A percentile compares a stretch with the other conserved stretches of the same genome.
Conservation (phyloP, 2,888 invertebrate species). For the Drosophila picticornis region DNA sequence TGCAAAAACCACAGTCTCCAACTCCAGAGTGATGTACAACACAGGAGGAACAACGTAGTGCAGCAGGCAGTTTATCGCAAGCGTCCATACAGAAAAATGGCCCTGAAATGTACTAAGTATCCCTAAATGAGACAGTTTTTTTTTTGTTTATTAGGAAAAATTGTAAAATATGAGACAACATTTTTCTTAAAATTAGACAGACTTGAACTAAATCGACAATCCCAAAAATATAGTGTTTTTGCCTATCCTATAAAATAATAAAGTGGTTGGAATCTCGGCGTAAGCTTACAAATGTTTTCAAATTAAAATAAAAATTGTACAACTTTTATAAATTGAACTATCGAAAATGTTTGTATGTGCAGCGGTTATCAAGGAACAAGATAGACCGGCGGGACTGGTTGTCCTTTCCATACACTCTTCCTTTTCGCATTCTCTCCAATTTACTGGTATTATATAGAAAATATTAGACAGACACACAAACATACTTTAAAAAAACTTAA, state of each 20-base stretch:
- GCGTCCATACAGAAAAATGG: no score
- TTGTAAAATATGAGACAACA: fast-evolving
- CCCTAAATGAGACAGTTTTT: neutral
- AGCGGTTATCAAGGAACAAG: neutral
- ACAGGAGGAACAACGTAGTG: neutral
- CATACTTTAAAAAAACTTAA: neutral
- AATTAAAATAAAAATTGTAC: neutral
- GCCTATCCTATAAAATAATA: no score
- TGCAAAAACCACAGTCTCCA: neutral
- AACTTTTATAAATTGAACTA: neutral
- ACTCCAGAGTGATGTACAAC: neutral
- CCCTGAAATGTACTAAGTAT: neutral
- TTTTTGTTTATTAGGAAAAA: fast-evolving
- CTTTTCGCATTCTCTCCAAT: no score
- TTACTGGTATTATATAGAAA: neutral
- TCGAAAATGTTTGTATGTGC: neutral
- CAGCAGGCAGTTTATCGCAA: neutral
- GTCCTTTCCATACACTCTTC: no score
- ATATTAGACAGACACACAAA: neutral
- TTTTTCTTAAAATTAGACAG: neutral
- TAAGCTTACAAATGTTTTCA: neutral
- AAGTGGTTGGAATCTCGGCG: neutral
- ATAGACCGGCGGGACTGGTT: neutral
- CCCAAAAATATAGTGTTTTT: no score
- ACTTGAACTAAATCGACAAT: no score